A percentile compares a stretch with the other conserved stretches of the same genome.
phyloP scores from a whole-genome alignment of 2,888 invertebrate species.

The Saturnia pavonia region DNA sequence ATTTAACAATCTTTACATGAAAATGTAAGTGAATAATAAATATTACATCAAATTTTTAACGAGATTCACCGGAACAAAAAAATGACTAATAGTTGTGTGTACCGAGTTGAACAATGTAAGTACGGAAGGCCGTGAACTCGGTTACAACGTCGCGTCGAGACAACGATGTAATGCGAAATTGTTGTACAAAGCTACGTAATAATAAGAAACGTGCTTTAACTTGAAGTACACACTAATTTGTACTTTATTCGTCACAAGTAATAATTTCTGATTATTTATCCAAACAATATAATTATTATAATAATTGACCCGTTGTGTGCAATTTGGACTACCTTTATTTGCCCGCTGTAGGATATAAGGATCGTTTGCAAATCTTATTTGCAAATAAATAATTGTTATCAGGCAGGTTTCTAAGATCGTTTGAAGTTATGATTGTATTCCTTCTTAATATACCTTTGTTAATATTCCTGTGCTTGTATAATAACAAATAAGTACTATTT shows the following conservation, averaged over 20 bases:
- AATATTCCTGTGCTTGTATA: not conserved
- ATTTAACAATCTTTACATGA: slow-evolving; percentile 9
- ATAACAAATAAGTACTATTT: no score
- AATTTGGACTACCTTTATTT: not conserved
- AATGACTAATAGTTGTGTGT: slow-evolving; percentile 32
- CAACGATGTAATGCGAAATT: slow-evolving; percentile 40
- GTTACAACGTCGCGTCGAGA: slow-evolving; percentile 32
- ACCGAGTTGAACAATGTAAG: slow-evolving; percentile 24
- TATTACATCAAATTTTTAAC: slow-evolving; percentile 9
- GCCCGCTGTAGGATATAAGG: not conserved
- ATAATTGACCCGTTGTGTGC: not conserved
- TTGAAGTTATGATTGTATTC: not conserved
- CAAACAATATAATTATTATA: not conserved
- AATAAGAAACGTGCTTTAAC: slow-evolving; percentile 23
- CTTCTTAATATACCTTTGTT: not conserved
- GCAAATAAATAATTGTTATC: not conserved
- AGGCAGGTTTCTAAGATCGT: not conserved
- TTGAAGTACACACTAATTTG: slow-evolving; percentile 24
- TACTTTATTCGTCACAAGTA: slow-evolving; percentile 24
- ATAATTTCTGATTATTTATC: slow-evolving; percentile 10
- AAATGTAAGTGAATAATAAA: slow-evolving; percentile 14
- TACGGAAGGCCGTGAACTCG: slow-evolving; percentile 50
- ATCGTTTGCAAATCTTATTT: not conserved
- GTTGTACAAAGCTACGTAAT: slow-evolving; percentile 35
- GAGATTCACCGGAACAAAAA: slow-evolving; percentile 40